Evolutionary conservation across 2,888 invertebrate genomes (phyloP).

Genomic region (Caenorhabditis angaria): DNA sequence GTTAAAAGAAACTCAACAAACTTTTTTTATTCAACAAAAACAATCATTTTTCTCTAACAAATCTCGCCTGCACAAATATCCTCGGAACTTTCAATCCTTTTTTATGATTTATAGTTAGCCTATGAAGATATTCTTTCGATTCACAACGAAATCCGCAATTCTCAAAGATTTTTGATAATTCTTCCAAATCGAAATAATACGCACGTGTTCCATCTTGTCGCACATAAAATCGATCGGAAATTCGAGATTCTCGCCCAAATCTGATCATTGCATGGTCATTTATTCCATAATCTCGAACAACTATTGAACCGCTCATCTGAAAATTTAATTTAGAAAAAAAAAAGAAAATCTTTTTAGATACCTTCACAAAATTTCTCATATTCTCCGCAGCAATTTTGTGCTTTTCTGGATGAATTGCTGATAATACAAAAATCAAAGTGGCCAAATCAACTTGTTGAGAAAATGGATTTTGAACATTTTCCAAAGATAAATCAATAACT

Average conservation of each 20-base stretch:
- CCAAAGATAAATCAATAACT: conserved; percentile 70
- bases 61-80: conserved; percentile 91
- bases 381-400: conserved; percentile 78
- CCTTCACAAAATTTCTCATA: conserved; percentile 76
- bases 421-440: conserved; percentile 92
- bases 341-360: conserved; percentile 15
- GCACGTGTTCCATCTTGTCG: conserved; percentile 93
- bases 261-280: conserved; percentile 95
- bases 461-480: conserved; percentile 67
- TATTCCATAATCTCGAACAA: conserved; percentile 92
- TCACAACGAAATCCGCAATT: conserved; percentile 81
- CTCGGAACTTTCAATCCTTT: conserved; percentile 89
- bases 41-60: conserved; percentile 70
- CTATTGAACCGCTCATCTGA: conserved; percentile 81
- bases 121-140: conserved; percentile 82
- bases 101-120: conserved; percentile 90
- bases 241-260: conserved; percentile 90
- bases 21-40: too few species aligned
- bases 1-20: too few species aligned
- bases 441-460: conserved; percentile 81
- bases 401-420: conserved; percentile 89
- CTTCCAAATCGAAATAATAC: conserved; percentile 78
- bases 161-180: conserved; percentile 79
- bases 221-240: conserved; percentile 88
- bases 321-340: conserved; percentile 10